Base-by-base conservation (phyloP, 2,888 invertebrate genomes). In the Meta bourneti region DNA sequence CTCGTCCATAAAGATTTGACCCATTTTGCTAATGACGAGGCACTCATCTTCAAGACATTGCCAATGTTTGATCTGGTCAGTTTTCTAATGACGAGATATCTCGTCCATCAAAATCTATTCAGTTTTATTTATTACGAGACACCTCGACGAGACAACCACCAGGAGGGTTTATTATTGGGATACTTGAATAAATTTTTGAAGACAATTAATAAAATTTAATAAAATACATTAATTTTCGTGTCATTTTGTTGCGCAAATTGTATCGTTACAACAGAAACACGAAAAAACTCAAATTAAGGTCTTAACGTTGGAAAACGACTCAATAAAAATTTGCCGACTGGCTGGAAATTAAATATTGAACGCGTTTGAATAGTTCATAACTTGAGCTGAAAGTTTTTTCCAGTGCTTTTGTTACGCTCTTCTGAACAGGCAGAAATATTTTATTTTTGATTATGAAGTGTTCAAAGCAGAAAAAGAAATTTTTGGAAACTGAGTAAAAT, bases 161-260 rank as follows among this genome's bases (percentile, higher is more conserved):
- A n/a, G n/a, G n/a, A n/a, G n/a, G n/a, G n/a, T n/a, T n/a, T n/a
- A n/a, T n/a, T n/a, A n/a, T n/a, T n/a, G n/a, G n/a, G n/a, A n/a
- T n/a, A n/a, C n/a, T n/a, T n/a, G n/a, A n/a, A n/a, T n/a, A n/a
- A n/a, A n/a, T n/a, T n/a, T n/a, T n/a, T n/a, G n/a, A n/a, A n/a
- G n/a, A n/a, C n/a, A n/a, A n/a, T n/a, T n/a, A n/a, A n/a, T n/a
- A n/a, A n/a, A n/a, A n/a, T n/a, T n/a, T n/a, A n/a, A n/a, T n/a
- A n/a, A n/a, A n/a, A n/a, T n/a, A n/a, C n/a, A 61, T 20, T 84
- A 84, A 75, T 84, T 84, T 84, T 75, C 74, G 13, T n/a, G 54
- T 75, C 84, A 61, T 75, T 61, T 84, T 75, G 84, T 20, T 72
- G 16, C 82, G 8, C n/a, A 52, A 34, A 20, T 51, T 11, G 20